Conservation (phyloP, 2,888 invertebrate species). For the Lepidocyrtinus sp. region DNA sequence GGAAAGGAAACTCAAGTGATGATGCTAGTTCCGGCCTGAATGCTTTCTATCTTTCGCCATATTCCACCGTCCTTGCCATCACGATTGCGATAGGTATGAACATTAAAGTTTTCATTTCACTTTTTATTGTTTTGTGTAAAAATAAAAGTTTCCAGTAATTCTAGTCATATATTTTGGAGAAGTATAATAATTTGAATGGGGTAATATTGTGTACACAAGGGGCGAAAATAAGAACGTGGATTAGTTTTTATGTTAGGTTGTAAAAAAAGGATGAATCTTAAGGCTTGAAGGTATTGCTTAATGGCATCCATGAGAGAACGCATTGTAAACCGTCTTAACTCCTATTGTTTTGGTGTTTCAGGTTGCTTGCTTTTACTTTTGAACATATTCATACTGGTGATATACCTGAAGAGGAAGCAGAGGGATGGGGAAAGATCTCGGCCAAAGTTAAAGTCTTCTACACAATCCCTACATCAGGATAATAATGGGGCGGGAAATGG, state of each 20-base stretch:
- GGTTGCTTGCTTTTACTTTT: constrained; percentile 86
- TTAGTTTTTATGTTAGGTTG: no score
- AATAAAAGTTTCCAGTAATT: no score
- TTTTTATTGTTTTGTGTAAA: constrained; percentile 29
- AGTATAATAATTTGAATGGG: neutral
- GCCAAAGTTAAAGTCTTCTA: constrained; percentile 76
- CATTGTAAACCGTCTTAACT: no score
- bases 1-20: constrained; percentile 46
- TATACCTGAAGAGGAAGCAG: constrained; percentile 84
- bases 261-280: no score
- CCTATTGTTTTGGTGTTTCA: constrained; percentile 40
- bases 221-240: no score
- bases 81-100: constrained; percentile 80
- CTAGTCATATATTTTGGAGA: no score
- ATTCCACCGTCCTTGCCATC: constrained; percentile 91
- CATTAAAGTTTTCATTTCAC: neutral
- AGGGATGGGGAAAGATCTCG: no score
- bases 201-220: no score
- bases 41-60: constrained; percentile 80
- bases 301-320: no score
- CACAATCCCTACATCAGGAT: constrained; percentile 54
- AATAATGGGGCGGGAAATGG: constrained; percentile 48
- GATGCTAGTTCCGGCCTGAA: constrained; percentile 54
- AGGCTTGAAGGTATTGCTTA: no score
- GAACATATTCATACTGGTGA: constrained; percentile 88